Evolutionary conservation across 2,888 invertebrate species (phyloP).

Genomic region (Drosophila cognata): DNA sequence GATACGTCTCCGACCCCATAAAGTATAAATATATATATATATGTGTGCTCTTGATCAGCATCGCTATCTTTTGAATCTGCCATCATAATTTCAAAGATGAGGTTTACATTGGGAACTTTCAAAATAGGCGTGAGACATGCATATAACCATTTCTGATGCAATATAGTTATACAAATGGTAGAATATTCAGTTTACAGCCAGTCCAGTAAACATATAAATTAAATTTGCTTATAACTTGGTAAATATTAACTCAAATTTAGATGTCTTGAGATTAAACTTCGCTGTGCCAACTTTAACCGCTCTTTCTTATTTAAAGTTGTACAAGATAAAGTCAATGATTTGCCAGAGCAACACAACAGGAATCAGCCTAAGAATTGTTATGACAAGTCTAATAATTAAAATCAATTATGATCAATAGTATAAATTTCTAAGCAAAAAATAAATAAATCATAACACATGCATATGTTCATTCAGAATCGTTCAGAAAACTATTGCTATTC

Average conservation of each 20-base stretch:
- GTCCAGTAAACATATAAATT: not conserved
- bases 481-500: not conserved
- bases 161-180: not conserved
- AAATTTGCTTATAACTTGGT: too few species aligned
- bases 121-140: not conserved
- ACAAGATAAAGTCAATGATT: not conserved
- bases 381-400: not conserved
- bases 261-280: not conserved
- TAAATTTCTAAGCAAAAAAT: not conserved
- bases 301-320: not conserved
- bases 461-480: not conserved
- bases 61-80: not conserved
- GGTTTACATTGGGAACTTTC: not conserved
- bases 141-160: not conserved
- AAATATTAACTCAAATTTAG: not conserved
- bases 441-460: not conserved
- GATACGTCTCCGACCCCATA: not conserved
- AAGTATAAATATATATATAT: not conserved
- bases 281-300: not conserved
- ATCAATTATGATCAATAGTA: not conserved
- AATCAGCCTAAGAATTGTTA: not conserved
- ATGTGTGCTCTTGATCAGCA: not conserved
- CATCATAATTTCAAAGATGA: not conserved
- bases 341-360: not conserved
- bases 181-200: too few species aligned